phyloP scores from a whole-genome alignment of 2,888 invertebrate species.

The Synanthedon andrenaeformis region DNA sequence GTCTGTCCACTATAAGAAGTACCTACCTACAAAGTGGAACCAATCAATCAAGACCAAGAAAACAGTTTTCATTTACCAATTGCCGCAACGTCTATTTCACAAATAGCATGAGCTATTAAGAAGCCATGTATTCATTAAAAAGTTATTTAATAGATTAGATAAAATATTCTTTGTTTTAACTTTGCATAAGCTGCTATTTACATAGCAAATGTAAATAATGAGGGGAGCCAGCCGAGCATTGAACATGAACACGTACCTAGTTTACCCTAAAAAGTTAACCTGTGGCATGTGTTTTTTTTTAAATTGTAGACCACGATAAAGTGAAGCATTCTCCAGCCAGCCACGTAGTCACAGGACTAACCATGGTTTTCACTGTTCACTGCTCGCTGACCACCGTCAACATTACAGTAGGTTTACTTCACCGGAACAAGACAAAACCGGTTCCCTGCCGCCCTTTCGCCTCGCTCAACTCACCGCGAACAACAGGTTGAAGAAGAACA shows the following conservation, averaged over 20 bases:
- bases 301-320: neutral
- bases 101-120: no score
- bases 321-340: neutral
- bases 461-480: constrained; percentile 77
- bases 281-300: neutral
- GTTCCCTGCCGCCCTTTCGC: constrained; percentile 42
- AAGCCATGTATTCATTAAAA: no score
- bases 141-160: no score
- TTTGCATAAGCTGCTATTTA: no score
- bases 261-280: neutral
- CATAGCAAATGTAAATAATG: no score
- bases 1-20: no score
- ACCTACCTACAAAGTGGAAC: no score
- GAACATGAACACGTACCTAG: neutral
- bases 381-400: constrained; percentile 33
- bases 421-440: constrained; percentile 52
- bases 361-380: constrained; percentile 29
- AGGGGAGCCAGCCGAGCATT: neutral
- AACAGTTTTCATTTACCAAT: no score
- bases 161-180: no score
- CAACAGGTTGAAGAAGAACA: constrained; percentile 83
- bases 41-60: no score
- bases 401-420: constrained; percentile 2
- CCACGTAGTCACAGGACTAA: neutral
- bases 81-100: no score